phyloP scores from a whole-genome alignment of 2,888 invertebrate genomes.

The Pandemis corylana region DNA sequence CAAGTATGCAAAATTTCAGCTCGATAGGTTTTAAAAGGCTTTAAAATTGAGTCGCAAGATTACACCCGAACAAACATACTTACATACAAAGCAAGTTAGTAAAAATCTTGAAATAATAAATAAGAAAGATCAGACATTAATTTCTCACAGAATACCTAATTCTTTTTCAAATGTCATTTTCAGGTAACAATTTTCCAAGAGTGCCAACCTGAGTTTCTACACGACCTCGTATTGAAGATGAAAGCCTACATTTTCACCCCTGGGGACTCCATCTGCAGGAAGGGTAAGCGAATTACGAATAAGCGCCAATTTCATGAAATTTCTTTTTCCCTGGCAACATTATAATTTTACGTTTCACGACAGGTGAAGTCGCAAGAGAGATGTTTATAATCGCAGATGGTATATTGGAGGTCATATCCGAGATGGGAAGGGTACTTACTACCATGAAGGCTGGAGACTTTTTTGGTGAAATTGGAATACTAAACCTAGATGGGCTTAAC shows the following conservation, averaged over 20 bases:
- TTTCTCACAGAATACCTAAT: neutral
- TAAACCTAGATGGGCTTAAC: conserved; percentile 97
- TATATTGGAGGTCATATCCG: conserved; percentile 97
- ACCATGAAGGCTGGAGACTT: conserved; percentile 99
- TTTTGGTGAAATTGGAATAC: conserved; percentile 98
- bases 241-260: conserved; percentile 99
- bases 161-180: conserved; percentile 51
- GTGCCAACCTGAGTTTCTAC: conserved; percentile 98
- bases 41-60: no score
- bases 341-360: conserved; percentile 34
- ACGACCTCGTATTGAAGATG: conserved; percentile 98
- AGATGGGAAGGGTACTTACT: conserved; percentile 95
- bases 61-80: no score
- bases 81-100: no score
- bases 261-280: conserved; percentile 97
- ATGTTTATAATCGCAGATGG: conserved; percentile 99
- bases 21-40: no score
- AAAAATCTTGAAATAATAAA: no score
- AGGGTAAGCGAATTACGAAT: conserved; percentile 83
- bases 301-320: conserved; percentile 21
- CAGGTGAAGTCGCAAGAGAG: conserved; percentile 95
- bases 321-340: conserved; percentile 20
- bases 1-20: no score
- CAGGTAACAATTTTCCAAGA: conserved; percentile 98
- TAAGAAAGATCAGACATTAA: no score